Evolutionary conservation across 1,140 invertebrate species (phyloP).

Genomic region (Agrilus planipennis): DNA sequence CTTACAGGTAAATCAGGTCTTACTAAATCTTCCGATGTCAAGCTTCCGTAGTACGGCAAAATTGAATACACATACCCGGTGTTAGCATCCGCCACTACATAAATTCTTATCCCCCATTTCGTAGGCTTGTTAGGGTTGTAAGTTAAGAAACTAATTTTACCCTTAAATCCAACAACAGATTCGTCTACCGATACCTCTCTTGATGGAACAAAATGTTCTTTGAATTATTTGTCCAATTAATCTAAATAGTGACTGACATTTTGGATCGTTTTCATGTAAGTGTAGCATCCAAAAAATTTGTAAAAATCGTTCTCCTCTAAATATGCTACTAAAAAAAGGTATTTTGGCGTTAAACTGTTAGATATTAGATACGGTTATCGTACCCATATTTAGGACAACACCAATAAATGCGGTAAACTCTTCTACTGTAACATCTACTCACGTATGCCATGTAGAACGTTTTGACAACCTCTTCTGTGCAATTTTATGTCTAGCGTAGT

Average conservation of each 20-base stretch:
- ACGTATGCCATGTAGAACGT: background rate
- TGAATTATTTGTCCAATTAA: slow-evolving; percentile 15
- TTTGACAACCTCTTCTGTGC: too few relatives aligned
- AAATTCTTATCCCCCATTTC: too few relatives aligned
- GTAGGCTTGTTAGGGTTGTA: slow-evolving; percentile 25
- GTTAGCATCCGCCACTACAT: slow-evolving; percentile 16
- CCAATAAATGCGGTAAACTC: too few relatives aligned
- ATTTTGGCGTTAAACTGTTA: slow-evolving; percentile 3
- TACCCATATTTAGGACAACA: slow-evolving; percentile 10
- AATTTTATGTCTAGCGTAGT: too few relatives aligned
- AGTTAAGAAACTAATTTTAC: slow-evolving; percentile 17
- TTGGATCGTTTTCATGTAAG: slow-evolving; percentile 6
- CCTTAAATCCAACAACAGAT: slow-evolving; percentile 17
- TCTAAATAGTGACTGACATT: slow-evolving; percentile 11
- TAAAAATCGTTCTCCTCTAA: background rate
- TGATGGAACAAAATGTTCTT: slow-evolving; percentile 13
- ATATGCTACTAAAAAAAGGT: background rate
- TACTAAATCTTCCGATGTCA: slow-evolving; percentile 9
- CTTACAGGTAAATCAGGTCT: background rate
- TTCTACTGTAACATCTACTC: too few relatives aligned
- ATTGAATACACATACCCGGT: slow-evolving; percentile 19
- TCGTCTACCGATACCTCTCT: too few relatives aligned
- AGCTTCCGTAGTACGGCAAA: slow-evolving; percentile 20
- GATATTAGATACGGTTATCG: slow-evolving; percentile 7
- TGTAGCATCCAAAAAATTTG: slow-evolving; percentile 6